phyloP scores from a whole-genome alignment of 2,888 invertebrate genomes.

The Augochlorella aurata region DNA sequence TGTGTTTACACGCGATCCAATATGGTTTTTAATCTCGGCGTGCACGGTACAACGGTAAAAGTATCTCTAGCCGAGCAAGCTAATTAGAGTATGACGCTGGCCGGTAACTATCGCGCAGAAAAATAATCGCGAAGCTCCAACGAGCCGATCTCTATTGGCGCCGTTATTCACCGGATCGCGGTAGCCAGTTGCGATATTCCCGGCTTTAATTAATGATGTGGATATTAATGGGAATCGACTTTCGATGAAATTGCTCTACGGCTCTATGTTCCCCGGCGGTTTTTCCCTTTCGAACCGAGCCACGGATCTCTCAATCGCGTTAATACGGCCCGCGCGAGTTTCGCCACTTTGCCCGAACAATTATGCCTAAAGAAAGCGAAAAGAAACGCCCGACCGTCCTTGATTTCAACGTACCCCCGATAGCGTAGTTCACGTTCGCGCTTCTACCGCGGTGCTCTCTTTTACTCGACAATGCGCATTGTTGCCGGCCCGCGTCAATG shows the following conservation, averaged over 20 bases:
- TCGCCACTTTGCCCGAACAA: not conserved
- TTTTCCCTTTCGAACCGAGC: not conserved
- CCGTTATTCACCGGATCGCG: conserved; percentile 13
- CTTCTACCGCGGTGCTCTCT: not conserved
- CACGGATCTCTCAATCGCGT: not conserved
- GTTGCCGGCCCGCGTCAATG: no score
- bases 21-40: conserved; percentile 13
- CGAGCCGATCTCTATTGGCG: conserved; percentile 26
- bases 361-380: not conserved
- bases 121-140: conserved; percentile 15
- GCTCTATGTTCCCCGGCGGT: not conserved
- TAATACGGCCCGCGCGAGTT: not conserved
- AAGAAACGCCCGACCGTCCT: not conserved
- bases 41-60: not conserved
- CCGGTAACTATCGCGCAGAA: conserved; percentile 20
- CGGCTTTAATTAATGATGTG: conserved; percentile 18
- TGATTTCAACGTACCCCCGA: not conserved
- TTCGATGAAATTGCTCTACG: conserved; percentile 10
- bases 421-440: not conserved
- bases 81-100: conserved; percentile 70
- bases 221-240: conserved; percentile 16
- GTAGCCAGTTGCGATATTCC: conserved; percentile 15
- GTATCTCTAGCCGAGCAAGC: conserved; percentile 50
- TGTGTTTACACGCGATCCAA: conserved; percentile 25
- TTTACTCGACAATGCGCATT: no score